phyloP scores from a whole-genome alignment of 2,113 vertebrate genomes.

The Neolamprologus devosi region DNA sequence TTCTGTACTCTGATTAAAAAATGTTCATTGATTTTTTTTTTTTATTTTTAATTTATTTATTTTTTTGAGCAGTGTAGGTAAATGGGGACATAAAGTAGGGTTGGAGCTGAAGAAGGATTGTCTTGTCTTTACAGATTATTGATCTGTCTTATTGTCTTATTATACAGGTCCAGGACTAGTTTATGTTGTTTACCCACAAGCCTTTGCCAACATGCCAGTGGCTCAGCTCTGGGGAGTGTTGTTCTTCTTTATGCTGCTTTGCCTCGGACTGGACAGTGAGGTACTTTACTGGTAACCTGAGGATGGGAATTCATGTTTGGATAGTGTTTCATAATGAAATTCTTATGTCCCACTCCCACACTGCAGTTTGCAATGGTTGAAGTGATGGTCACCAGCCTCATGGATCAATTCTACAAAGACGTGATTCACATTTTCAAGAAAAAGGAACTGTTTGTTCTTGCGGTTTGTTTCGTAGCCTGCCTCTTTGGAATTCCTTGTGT shows the following conservation, averaged over 20 bases:
- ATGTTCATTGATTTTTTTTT: not conserved
- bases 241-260: slow-evolving; percentile 76
- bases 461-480: slow-evolving; percentile 40
- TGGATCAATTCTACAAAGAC: slow-evolving; percentile 49
- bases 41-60: not conserved
- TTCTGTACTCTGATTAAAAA: not conserved
- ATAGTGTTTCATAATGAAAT: not conserved
- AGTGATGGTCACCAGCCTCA: slow-evolving; percentile 73
- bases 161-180: slow-evolving; percentile 68
- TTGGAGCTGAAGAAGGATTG: not conserved
- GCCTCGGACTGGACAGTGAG: slow-evolving; percentile 74
- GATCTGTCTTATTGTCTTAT: not conserved
- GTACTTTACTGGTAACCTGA: slow-evolving; percentile 8
- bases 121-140: not conserved
- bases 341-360: not conserved
- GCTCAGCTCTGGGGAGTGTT: slow-evolving; percentile 71
- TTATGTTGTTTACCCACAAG: slow-evolving; percentile 74
- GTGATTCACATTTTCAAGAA: slow-evolving; percentile 52
- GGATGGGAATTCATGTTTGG: not conserved
- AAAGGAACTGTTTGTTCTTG: slow-evolving; percentile 69
- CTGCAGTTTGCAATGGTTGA: slow-evolving; percentile 75
- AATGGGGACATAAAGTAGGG: not conserved
- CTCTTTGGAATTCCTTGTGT: slow-evolving; percentile 70
- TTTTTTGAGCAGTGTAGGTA: not conserved
- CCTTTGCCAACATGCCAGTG: slow-evolving; percentile 71